Evolutionary conservation across 2,797 vertebrate genomes (phyloP).

Genomic region (Tiaroga cobitis): DNA sequence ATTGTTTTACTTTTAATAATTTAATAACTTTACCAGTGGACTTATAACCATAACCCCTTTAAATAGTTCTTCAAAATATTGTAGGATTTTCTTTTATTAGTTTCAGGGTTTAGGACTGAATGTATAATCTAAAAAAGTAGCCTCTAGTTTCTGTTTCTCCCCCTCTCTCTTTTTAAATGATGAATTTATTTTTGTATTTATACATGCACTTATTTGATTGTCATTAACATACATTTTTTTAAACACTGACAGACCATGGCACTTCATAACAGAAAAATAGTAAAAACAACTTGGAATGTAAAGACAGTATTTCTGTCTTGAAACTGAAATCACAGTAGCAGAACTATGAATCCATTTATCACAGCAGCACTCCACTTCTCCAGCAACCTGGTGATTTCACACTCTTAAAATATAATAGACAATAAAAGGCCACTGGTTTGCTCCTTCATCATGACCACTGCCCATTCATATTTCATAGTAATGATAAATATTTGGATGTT

Average conservation of each 20-base stretch:
- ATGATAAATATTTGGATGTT: conserved; percentile 63
- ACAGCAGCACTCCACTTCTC: conserved; percentile 46
- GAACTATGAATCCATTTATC: conserved; percentile 63
- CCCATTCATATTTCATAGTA: conserved; percentile 50
- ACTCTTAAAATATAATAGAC: conserved; percentile 55
- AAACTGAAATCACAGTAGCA: conserved; percentile 56
- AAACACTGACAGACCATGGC: neutral
- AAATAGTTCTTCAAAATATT: neutral
- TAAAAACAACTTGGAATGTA: conserved; percentile 32
- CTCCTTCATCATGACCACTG: conserved; percentile 51
- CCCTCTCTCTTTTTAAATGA: neutral
- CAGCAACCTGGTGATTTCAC: conserved; percentile 56
- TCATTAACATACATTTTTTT: neutral
- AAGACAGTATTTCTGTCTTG: conserved; percentile 36
- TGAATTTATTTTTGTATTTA: neutral
- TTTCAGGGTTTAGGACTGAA: neutral
- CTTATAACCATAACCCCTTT: neutral
- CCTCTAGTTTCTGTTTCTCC: neutral
- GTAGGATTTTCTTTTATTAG: neutral
- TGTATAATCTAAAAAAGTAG: too few species aligned
- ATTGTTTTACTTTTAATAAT: neutral
- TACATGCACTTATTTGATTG: neutral
- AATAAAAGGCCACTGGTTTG: conserved; percentile 43
- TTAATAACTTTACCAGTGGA: neutral
- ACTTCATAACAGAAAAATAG: conserved; percentile 28